Evolutionary conservation across 1,140 invertebrate species (phyloP).

Genomic region (Drosophila varians): DNA sequence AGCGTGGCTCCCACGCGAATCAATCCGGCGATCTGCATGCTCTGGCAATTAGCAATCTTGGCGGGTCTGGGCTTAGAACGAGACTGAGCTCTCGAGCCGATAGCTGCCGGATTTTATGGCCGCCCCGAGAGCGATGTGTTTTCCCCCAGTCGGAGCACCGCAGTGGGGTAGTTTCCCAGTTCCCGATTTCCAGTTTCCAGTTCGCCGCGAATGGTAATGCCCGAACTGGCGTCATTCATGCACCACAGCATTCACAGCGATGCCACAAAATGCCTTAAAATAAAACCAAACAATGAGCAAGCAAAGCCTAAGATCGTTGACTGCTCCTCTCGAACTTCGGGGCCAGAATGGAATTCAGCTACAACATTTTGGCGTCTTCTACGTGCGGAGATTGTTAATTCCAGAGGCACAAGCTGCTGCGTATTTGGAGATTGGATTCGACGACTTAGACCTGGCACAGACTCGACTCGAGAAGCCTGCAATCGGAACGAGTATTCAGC

Average conservation of each 20-base stretch:
- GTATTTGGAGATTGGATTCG: constrained; percentile 14
- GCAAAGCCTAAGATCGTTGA: constrained; percentile 25
- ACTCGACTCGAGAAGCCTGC: constrained; percentile 51
- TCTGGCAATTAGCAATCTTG: constrained; percentile 12
- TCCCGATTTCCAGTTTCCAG: constrained; percentile 44
- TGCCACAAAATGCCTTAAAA: neutral
- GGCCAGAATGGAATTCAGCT: constrained; percentile 17
- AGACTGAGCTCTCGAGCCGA: constrained; percentile 24
- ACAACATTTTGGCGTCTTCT: constrained; percentile 38
- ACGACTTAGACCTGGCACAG: constrained; percentile 45
- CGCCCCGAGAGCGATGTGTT: constrained; percentile 12
- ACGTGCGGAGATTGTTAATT: constrained; percentile 26
- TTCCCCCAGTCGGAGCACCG: constrained; percentile 17
- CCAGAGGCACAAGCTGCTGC: constrained; percentile 7
- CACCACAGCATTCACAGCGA: neutral
- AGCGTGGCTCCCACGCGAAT: constrained; percentile 7
- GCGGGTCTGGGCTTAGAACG: constrained; percentile 19
- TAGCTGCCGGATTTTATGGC: constrained; percentile 23
- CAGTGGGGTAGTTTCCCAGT: constrained; percentile 34
- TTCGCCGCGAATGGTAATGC: constrained; percentile 19
- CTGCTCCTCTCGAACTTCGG: constrained; percentile 4
- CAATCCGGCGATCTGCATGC: constrained; percentile 16
- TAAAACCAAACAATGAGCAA: neutral
- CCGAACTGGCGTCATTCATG: constrained; percentile 16
- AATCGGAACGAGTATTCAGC: neutral